These are phyloP conservation scores for Trilocha varians DNA, from an alignment of 2,888 invertebrate species.

Conservation along the genomic window DNA sequence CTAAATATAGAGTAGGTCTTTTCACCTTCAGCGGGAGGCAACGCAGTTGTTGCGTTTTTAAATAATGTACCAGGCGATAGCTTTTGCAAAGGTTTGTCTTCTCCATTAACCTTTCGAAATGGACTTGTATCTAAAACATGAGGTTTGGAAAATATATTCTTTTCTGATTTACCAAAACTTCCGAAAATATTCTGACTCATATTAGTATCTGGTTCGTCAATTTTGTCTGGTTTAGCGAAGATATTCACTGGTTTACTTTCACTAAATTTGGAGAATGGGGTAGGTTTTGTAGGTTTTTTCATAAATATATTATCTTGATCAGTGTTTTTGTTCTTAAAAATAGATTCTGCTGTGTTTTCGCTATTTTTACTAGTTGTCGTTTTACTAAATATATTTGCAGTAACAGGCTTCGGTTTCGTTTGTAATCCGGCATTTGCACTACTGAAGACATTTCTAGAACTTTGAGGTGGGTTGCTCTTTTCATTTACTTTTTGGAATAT, in stretches of 20 bases:
- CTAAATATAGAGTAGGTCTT: conserved; percentile 47
- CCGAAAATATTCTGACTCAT: conserved; percentile 40
- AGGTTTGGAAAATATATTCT: conserved; percentile 27
- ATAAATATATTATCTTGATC: not conserved
- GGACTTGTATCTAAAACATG: conserved; percentile 8
- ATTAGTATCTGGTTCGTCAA: conserved; percentile 17
- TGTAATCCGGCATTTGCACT: not conserved
- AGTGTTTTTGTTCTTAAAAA: conserved; percentile 18
- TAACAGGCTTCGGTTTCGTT: conserved; percentile 7
- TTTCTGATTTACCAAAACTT: conserved; percentile 28
- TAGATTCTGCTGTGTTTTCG: conserved; percentile 3
- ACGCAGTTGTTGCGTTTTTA: conserved; percentile 35
- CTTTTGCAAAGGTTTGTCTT: conserved; percentile 18
- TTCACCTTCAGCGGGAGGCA: conserved; percentile 26
- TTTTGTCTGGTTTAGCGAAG: conserved; percentile 28
- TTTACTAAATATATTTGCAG: conserved; percentile 15
- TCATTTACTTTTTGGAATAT: not conserved
- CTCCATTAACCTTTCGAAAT: conserved; percentile 32
- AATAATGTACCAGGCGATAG: conserved; percentile 52
- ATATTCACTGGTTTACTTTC: conserved; percentile 27
- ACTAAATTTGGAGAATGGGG: not conserved
- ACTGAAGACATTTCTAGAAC: not conserved
- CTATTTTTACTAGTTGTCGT: conserved; percentile 4
- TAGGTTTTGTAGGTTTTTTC: not conserved
- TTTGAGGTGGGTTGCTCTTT: not conserved